Evolutionary conservation across 2,888 invertebrate genomes (phyloP).

Genomic region (Mycalesis mineus): DNA sequence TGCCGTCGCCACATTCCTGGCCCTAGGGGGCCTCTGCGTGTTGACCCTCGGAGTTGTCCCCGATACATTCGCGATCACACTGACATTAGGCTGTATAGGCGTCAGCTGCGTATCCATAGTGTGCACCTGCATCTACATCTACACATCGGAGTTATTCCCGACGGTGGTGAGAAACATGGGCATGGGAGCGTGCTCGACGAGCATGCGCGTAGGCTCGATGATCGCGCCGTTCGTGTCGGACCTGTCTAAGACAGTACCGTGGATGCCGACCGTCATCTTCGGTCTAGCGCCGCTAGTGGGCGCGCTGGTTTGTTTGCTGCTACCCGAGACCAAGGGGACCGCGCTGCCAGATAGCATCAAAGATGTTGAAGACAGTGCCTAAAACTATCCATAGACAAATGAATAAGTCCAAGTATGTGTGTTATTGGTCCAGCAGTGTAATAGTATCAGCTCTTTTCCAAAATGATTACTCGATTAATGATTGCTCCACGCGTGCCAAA

Average conservation of each 20-base stretch:
- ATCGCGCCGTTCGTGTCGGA: slow-evolving; percentile 88
- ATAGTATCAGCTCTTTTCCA: too few species aligned
- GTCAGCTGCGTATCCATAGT: slow-evolving; percentile 88
- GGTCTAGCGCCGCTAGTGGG: slow-evolving; percentile 82
- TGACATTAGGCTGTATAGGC: slow-evolving; percentile 83
- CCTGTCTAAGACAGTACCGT: slow-evolving; percentile 67
- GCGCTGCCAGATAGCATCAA: slow-evolving; percentile 86
- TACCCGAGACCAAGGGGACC: slow-evolving; percentile 88
- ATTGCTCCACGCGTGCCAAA: too few species aligned
- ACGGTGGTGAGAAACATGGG: slow-evolving; percentile 92
- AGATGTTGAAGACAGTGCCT: slow-evolving; percentile 76
- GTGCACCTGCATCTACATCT: slow-evolving; percentile 90
- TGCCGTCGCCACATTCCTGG: slow-evolving; percentile 79
- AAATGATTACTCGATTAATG: too few species aligned
- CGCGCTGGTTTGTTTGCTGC: slow-evolving; percentile 79
- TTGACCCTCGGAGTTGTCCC: slow-evolving; percentile 79
- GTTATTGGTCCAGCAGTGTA: too few species aligned
- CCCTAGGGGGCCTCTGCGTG: slow-evolving; percentile 79
- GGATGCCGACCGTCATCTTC: slow-evolving; percentile 85
- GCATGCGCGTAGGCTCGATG: slow-evolving; percentile 91
- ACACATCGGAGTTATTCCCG: slow-evolving; percentile 91
- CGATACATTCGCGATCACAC: slow-evolving; percentile 69
- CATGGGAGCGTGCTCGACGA: slow-evolving; percentile 89
- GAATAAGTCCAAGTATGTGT: too few species aligned
- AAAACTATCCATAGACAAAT: too few species aligned